phyloP scores from a whole-genome alignment of 2,113 vertebrate genomes.

The Tetrax tetrax region DNA sequence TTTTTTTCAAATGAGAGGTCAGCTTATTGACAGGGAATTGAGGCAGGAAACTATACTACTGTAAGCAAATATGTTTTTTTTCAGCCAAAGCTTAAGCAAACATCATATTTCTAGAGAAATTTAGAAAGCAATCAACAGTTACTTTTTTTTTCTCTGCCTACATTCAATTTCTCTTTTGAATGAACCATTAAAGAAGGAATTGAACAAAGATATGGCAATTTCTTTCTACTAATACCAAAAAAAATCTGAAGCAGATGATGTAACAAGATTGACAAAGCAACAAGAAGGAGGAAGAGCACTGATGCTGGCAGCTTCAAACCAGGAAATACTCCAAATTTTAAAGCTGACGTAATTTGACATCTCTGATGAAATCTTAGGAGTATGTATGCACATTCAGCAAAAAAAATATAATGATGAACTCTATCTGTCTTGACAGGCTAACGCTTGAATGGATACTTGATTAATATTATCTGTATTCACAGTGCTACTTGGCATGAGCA shows the following conservation, averaged over 20 bases:
- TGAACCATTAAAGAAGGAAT: not conserved
- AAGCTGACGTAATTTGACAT: slow-evolving; percentile 30
- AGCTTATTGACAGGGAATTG: not conserved
- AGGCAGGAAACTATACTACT: not conserved
- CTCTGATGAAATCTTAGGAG: slow-evolving; percentile 1
- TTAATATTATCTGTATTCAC: slow-evolving; percentile 42
- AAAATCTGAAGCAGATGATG: not conserved
- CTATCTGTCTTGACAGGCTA: slow-evolving; percentile 34
- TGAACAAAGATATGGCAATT: not conserved
- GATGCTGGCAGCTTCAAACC: not conserved
- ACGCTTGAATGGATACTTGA: slow-evolving; percentile 1
- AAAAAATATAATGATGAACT: not conserved
- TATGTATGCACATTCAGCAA: slow-evolving; percentile 33
- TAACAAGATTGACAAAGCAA: not conserved
- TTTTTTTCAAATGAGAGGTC: not conserved
- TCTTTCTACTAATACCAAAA: not conserved
- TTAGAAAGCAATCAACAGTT: not conserved
- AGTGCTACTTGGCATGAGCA: not conserved
- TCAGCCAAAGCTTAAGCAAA: not conserved
- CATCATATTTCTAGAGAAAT: not conserved
- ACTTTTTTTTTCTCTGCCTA: not conserved
- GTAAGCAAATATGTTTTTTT: not conserved
- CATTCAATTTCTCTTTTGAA: not conserved
- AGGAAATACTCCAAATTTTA: not conserved
- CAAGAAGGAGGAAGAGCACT: not conserved